Conservation (phyloP, 2,797 vertebrate genomes). For the Denticeps clupeoides region DNA sequence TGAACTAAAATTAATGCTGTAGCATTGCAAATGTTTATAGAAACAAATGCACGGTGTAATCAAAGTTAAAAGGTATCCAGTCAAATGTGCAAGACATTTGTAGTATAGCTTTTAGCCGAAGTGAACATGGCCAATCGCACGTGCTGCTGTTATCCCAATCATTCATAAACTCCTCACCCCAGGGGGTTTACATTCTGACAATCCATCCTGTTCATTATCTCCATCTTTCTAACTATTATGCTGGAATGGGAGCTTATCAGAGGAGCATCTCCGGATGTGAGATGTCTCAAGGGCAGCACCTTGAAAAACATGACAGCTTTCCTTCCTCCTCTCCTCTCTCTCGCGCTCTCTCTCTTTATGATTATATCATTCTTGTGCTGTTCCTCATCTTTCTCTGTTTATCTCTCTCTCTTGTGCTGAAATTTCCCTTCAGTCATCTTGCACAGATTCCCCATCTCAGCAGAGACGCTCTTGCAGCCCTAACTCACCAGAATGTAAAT, state of each 20-base stretch:
- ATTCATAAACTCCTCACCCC: slow-evolving; percentile 52
- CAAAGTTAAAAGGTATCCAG: no score
- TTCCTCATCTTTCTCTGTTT: slow-evolving; percentile 6
- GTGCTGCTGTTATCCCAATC: slow-evolving; percentile 54
- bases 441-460: slow-evolving; percentile 35
- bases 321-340: slow-evolving; percentile 9
- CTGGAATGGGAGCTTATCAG: slow-evolving; percentile 37
- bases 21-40: no score
- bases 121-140: no score
- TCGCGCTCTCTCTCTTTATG: background rate
- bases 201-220: slow-evolving; percentile 28
- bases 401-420: slow-evolving; percentile 16
- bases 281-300: slow-evolving; percentile 17
- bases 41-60: no score
- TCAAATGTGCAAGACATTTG: no score
- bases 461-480: slow-evolving; percentile 28
- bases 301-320: slow-evolving; percentile 20
- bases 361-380: background rate
- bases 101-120: no score
- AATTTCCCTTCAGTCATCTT: slow-evolving; percentile 43
- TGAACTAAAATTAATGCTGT: no score
- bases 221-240: slow-evolving; percentile 35
- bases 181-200: slow-evolving; percentile 30
- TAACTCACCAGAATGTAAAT: slow-evolving; percentile 58
- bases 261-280: slow-evolving; percentile 27